A percentile compares a stretch with the other conserved stretches of the same genome.
Conservation (phyloP, 1,140 invertebrate species). For the Drosophila pruinosa region DNA sequence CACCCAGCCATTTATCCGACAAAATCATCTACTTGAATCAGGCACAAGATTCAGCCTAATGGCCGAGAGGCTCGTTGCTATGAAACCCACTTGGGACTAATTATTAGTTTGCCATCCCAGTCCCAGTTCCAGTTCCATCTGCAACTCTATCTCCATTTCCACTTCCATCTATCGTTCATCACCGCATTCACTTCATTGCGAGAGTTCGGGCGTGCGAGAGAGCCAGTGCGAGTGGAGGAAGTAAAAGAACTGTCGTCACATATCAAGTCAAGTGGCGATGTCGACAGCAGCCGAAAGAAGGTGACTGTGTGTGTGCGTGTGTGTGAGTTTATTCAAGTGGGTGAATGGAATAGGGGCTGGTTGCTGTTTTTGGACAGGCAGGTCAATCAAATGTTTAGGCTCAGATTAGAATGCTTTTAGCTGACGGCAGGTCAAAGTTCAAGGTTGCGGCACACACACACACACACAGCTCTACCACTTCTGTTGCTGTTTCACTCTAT, state of each 20-base stretch:
- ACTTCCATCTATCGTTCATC: conserved; percentile 13
- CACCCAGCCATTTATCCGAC: too few species aligned
- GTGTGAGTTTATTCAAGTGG: neutral
- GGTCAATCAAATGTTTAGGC: conserved; percentile 71
- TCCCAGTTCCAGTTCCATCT: conserved; percentile 13
- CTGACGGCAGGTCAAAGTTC: conserved; percentile 69
- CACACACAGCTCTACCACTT: neutral
- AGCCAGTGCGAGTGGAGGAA: neutral
- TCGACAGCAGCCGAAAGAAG: neutral
- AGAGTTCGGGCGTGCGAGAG: neutral
- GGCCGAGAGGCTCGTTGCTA: conserved; percentile 46
- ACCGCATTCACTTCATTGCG: neutral
- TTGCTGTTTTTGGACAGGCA: neutral
- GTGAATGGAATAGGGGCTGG: neutral
- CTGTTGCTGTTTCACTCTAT: conserved; percentile 21
- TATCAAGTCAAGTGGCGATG: conserved; percentile 25
- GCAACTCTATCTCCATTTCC: conserved; percentile 4
- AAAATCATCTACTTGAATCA: neutral
- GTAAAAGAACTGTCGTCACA: conserved; percentile 32
- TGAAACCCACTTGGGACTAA: conserved; percentile 72
- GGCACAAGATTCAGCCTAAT: conserved; percentile 19
- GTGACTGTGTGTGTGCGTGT: neutral
- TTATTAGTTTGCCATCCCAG: conserved; percentile 67
- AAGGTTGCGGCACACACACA: conserved; percentile 53
- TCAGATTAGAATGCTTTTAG: conserved; percentile 59